These are phyloP conservation scores for Gallinago solitaria DNA, from an alignment of 2,797 vertebrate species.

Conservation along the genomic window DNA sequence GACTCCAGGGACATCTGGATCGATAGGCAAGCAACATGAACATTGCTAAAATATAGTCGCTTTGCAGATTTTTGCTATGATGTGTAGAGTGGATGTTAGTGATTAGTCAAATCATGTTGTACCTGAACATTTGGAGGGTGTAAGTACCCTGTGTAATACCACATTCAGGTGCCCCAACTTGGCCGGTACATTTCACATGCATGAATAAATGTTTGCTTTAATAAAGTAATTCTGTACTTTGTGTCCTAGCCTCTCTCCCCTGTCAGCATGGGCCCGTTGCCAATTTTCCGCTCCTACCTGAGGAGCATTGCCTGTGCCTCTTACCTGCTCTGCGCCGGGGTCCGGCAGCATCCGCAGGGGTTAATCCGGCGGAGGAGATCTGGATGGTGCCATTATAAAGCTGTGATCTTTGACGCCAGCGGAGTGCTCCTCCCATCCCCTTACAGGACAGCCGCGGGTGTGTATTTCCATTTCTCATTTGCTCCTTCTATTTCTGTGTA, in stretches of 20 bases:
- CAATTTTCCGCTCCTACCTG: background rate
- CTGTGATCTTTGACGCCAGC: conserved; percentile 80
- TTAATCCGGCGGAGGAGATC: background rate
- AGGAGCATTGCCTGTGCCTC: background rate
- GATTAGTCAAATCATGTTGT: background rate
- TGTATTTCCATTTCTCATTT: background rate
- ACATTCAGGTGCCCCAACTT: fast-evolving
- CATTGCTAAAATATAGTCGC: fast-evolving
- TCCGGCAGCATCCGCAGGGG: background rate
- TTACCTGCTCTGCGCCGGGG: background rate
- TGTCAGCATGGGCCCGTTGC: fast-evolving
- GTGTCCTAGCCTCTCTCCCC: background rate
- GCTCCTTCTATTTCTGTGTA: background rate
- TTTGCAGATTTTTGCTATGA: background rate
- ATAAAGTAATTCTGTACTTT: background rate
- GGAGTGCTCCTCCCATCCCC: conserved; percentile 81
- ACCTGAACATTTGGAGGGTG: background rate
- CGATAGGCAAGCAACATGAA: background rate
- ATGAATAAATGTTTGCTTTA: background rate
- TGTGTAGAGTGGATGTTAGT: fast-evolving
- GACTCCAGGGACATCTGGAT: background rate
- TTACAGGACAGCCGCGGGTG: conserved; percentile 71
- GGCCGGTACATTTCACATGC: background rate
- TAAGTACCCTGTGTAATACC: background rate
- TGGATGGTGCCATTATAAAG: conserved; percentile 54